Conservation (phyloP, 2,888 invertebrate genomes). For the Vanessa cardui region DNA sequence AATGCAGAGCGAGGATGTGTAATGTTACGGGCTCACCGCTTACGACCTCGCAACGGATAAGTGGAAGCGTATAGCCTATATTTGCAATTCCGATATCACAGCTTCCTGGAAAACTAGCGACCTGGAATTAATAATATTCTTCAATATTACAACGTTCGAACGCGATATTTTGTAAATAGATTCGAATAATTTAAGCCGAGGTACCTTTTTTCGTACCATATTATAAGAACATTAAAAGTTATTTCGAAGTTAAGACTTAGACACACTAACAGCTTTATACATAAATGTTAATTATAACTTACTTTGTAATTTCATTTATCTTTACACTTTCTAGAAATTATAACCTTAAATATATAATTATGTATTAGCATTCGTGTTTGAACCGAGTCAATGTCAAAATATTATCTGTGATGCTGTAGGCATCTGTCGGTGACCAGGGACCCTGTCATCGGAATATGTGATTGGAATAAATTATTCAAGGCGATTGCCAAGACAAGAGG, state of each 20-base stretch:
- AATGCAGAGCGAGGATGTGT: constrained; percentile 30
- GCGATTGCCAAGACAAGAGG: constrained; percentile 47
- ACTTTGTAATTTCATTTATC: not conserved
- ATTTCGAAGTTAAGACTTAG: too few species aligned
- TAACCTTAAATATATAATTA: not conserved
- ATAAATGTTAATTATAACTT: too few species aligned
- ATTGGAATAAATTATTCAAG: constrained; percentile 55
- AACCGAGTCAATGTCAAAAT: constrained; percentile 62
- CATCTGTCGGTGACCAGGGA: constrained; percentile 48
- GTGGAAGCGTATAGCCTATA: constrained; percentile 44
- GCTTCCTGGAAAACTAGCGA: constrained; percentile 50
- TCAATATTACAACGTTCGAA: constrained; percentile 46
- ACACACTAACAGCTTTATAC: too few species aligned
- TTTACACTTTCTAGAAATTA: not conserved
- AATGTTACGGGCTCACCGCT: constrained; percentile 14
- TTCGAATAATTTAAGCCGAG: not conserved
- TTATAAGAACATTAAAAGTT: too few species aligned
- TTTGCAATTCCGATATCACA: constrained; percentile 59
- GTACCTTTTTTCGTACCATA: not conserved
- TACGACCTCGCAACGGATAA: constrained; percentile 26
- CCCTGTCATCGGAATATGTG: constrained; percentile 50
- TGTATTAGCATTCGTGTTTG: constrained; percentile 61
- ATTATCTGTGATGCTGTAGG: constrained; percentile 61
- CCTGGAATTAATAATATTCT: constrained; percentile 30
- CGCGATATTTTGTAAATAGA: constrained; percentile 48